phyloP scores from a whole-genome alignment of 2,113 vertebrate species.

The Cryptotis parvus region DNA sequence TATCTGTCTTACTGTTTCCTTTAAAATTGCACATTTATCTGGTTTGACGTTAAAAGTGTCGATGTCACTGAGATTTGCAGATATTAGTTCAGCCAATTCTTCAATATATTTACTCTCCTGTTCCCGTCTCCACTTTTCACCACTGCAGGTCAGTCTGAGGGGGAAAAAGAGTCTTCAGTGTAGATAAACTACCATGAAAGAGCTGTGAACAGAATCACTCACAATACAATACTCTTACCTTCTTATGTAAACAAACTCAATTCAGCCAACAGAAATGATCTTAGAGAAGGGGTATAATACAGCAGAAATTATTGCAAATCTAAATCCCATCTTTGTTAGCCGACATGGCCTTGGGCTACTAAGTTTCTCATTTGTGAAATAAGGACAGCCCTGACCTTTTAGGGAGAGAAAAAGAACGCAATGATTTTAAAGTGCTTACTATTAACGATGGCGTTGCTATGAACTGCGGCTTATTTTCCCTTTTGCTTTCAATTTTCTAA shows the following conservation, averaged over 20 bases:
- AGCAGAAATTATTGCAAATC: neutral
- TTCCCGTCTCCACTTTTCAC: constrained; percentile 97
- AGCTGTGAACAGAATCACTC: neutral
- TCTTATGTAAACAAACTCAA: constrained; percentile 20
- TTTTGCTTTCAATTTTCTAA: neutral
- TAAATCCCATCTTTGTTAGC: constrained; percentile 27
- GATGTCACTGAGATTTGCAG: constrained; percentile 98
- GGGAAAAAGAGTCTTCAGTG: constrained; percentile 15
- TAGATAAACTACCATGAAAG: neutral
- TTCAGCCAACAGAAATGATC: neutral
- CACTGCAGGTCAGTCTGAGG: constrained; percentile 89
- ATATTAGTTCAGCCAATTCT: constrained; percentile 98
- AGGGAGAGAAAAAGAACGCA: neutral
- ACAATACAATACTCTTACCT: neutral
- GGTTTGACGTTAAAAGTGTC: constrained; percentile 99
- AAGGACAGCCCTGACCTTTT: neutral
- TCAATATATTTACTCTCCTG: constrained; percentile 99
- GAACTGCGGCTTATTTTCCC: neutral
- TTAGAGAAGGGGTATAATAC: neutral
- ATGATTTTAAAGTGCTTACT: neutral
- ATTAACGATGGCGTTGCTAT: constrained; percentile 32
- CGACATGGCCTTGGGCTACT: neutral
- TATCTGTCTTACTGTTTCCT: constrained; percentile 99
- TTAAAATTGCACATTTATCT: constrained; percentile 99
- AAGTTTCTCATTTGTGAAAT: constrained; percentile 20